These are phyloP conservation scores for Arenaria interpres DNA, from an alignment of 2,113 vertebrate species.

Conservation along the genomic window DNA sequence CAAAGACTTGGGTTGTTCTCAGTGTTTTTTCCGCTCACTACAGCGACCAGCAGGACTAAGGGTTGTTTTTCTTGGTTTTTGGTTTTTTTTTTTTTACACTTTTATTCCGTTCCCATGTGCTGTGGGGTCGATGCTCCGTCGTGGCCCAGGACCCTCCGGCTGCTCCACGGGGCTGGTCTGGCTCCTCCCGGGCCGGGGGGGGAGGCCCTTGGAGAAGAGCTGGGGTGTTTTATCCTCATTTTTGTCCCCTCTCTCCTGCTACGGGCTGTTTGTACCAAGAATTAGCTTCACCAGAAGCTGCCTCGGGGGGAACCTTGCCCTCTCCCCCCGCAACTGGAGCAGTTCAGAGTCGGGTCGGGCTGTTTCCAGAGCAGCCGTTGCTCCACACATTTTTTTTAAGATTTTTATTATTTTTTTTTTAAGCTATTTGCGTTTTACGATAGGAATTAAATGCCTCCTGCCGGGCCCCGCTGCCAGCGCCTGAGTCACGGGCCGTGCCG, in stretches of 20 bases:
- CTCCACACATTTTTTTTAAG: neutral
- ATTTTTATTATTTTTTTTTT: neutral
- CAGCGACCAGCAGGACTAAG: neutral
- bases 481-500: neutral
- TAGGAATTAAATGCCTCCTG: neutral
- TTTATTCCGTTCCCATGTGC: rapidly evolving
- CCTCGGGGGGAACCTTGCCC: neutral
- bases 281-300: neutral
- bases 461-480: neutral
- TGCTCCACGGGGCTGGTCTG: neutral
- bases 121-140: too few relatives aligned
- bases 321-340: neutral
- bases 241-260: neutral
- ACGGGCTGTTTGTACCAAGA: neutral
- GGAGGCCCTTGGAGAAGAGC: neutral
- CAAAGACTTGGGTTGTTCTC: rapidly evolving
- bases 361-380: neutral
- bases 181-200: rapidly evolving
- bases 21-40: rapidly evolving
- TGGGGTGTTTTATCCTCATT: neutral
- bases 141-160: rapidly evolving
- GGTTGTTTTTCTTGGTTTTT: neutral
- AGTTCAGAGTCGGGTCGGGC: neutral
- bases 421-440: neutral
- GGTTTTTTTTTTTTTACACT: neutral